These are phyloP conservation scores for Papilio gigon DNA, from an alignment of 2,888 invertebrate species.

Conservation along the genomic window DNA sequence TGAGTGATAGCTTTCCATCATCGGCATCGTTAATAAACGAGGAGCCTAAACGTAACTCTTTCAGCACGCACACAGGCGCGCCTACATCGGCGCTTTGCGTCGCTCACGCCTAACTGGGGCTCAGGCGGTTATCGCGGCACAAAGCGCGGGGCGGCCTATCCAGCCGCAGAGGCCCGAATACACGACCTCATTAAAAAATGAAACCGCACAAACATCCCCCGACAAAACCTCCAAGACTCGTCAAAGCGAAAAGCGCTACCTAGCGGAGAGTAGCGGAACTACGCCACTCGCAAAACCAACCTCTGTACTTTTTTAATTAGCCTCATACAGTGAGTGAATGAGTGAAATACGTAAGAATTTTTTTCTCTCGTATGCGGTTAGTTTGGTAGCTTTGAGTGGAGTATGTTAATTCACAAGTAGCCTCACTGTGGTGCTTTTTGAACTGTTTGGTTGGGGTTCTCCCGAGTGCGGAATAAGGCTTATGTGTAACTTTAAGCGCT, in stretches of 20 bases:
- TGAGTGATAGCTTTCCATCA: slow-evolving; percentile 56
- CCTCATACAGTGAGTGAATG: slow-evolving; percentile 77
- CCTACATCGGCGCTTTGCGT: slow-evolving; percentile 57
- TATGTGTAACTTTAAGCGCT: slow-evolving; percentile 50
- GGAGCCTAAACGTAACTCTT: slow-evolving; percentile 68
- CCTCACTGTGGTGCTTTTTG: slow-evolving; percentile 65
- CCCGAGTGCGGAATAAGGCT: slow-evolving; percentile 46
- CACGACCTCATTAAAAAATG: slow-evolving; percentile 81
- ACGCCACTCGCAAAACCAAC: slow-evolving; percentile 75
- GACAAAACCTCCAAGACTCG: slow-evolving; percentile 64
- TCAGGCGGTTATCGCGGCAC: slow-evolving; percentile 56
- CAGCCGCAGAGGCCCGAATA: slow-evolving; percentile 67
- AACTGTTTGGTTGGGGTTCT: slow-evolving; percentile 60
- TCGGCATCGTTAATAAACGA: slow-evolving; percentile 68
- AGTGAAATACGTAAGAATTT: slow-evolving; percentile 76
- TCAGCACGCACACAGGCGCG: slow-evolving; percentile 62
- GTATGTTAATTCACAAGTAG: slow-evolving; percentile 79
- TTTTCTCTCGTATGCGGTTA: slow-evolving; percentile 71
- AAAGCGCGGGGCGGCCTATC: slow-evolving; percentile 63
- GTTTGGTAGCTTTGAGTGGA: slow-evolving; percentile 79
- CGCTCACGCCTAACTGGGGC: slow-evolving; percentile 54
- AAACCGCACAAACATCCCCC: slow-evolving; percentile 68
- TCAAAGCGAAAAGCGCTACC: slow-evolving; percentile 78
- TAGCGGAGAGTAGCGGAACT: slow-evolving; percentile 79
- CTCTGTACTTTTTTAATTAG: slow-evolving; percentile 82